These are phyloP conservation scores for Nezara viridula DNA, from an alignment of 2,888 invertebrate species.

Conservation along the genomic window DNA sequence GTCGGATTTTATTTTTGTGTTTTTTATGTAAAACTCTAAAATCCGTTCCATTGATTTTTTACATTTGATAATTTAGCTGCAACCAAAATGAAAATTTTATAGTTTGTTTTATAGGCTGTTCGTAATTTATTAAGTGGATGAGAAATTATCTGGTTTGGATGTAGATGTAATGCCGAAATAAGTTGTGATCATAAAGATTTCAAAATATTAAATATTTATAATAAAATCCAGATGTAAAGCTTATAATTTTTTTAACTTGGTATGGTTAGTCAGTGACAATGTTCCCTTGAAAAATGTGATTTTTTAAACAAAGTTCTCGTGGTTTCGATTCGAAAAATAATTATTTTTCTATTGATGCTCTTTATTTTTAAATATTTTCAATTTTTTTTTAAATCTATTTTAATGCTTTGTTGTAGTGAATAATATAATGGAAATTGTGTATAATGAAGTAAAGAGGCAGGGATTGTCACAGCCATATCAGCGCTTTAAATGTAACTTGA, in stretches of 20 bases:
- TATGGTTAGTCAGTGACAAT: conserved; percentile 58
- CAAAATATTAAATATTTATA: conserved; percentile 48
- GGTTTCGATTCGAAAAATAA: conserved; percentile 52
- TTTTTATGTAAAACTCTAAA: conserved; percentile 45
- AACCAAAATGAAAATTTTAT: conserved; percentile 50
- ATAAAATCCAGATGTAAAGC: conserved; percentile 50
- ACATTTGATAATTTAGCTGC: conserved; percentile 53
- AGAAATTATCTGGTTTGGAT: conserved; percentile 9
- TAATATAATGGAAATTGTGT: conserved; percentile 52
- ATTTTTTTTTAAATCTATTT: conserved; percentile 46
- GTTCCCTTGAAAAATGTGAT: conserved; percentile 55
- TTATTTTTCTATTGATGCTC: conserved; percentile 50
- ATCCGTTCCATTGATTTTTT: conserved; percentile 56
- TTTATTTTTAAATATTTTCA: conserved; percentile 38
- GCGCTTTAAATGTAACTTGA: conserved; percentile 51
- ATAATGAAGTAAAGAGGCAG: conserved; percentile 41
- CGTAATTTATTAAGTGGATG: conserved; percentile 12
- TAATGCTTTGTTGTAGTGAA: conserved; percentile 52
- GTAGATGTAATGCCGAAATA: conserved; percentile 51
- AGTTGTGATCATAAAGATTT: conserved; percentile 53
- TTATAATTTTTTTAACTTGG: conserved; percentile 55
- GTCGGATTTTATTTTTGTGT: conserved; percentile 51
- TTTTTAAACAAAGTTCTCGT: conserved; percentile 55
- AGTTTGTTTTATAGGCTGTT: conserved; percentile 52
- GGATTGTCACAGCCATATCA: conserved; percentile 57